Evolutionary conservation across 2,888 invertebrate genomes (phyloP), one percentile per base, ranked within the genome.

Genomic region (Ligdia adustata): DNA sequence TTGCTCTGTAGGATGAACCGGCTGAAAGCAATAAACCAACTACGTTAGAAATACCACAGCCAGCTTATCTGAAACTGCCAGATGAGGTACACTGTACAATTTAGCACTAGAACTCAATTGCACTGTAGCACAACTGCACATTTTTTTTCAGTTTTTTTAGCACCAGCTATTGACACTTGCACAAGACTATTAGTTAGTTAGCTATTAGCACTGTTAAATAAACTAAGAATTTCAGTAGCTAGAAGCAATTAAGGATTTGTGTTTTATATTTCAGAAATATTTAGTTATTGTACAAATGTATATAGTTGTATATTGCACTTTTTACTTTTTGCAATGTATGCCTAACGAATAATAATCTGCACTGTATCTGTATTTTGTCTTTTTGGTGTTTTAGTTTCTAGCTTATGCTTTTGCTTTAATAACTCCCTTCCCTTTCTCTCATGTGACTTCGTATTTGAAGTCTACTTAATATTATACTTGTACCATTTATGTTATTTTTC

Each of bases 1-100:
- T 79, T 83, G 75, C 70, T 86, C 75, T 83, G 56, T 89, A 90
- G 89, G 88, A 85, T 76, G 84, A 83, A 55, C 62, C 72, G 49
- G 75, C 75, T 70, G 82, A 78, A 63, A 75, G 68, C 57, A 83
- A 74, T 72, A 83, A 69, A 66, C 72, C 73, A 62, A 71, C 79
- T 53, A 74, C 81, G 57, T 76, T 88, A 79, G 80, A 70, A 73
- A 79, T 79, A 52, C 80, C 83, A 77, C 79, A 78, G 66, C 75
- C 80, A 64, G 72, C 79, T 79, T 77, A 73, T 72, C 80, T 73
- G 75, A 78, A 69, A 75, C 74, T 69, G 66, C 65, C 74, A 62
- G 79, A 85, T 55, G 88, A 90, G 89, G 88, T 89, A 89, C 71
- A 49, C 42, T 47, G 47, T 42, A 48, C 78, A 66, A 65, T 71